Percentiles rank a stretch among this genome's conserved stretches.
phyloP scores from a whole-genome alignment of 2,797 vertebrate species.

The Acanthurus lineatus region DNA sequence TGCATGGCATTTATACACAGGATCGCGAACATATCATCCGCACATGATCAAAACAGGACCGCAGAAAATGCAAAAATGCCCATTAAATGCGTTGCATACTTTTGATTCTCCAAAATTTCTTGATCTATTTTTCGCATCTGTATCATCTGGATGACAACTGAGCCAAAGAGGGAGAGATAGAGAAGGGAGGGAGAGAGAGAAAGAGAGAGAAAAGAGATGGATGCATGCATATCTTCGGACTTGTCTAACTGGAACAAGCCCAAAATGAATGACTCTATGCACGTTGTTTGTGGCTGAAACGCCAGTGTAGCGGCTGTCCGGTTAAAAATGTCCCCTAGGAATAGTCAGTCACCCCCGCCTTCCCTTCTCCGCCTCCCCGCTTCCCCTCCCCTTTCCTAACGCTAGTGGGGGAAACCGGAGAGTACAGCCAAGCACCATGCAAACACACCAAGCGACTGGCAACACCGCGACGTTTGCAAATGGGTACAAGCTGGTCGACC shows the following conservation, averaged over 20 bases:
- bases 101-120: slow-evolving; percentile 13
- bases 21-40: slow-evolving; percentile 49
- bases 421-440: slow-evolving; percentile 50
- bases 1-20: slow-evolving; percentile 57
- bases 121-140: slow-evolving; percentile 53
- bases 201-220: not conserved
- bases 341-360: slow-evolving; percentile 55
- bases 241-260: slow-evolving; percentile 47
- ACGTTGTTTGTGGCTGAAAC: slow-evolving; percentile 62
- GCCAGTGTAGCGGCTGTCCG: slow-evolving; percentile 68
- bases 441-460: slow-evolving; percentile 61
- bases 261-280: slow-evolving; percentile 57
- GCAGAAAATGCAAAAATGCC: not conserved
- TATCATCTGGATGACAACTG: slow-evolving; percentile 41
- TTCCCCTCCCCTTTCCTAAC: slow-evolving; percentile 39
- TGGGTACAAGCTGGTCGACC: slow-evolving; percentile 79
- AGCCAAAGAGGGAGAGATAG: not conserved
- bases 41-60: slow-evolving; percentile 24
- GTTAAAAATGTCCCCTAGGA: slow-evolving; percentile 73
- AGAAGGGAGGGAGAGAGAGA: not conserved
- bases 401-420: slow-evolving; percentile 44
- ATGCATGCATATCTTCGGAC: slow-evolving; percentile 35
- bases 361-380: slow-evolving; percentile 24
- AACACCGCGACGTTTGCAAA: slow-evolving; percentile 67
- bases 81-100: slow-evolving; percentile 3